Evolutionary conservation across 2,113 vertebrate species (phyloP), one percentile per base, ranked within the genome.

Genomic region (Montifringilla adamsi): DNA sequence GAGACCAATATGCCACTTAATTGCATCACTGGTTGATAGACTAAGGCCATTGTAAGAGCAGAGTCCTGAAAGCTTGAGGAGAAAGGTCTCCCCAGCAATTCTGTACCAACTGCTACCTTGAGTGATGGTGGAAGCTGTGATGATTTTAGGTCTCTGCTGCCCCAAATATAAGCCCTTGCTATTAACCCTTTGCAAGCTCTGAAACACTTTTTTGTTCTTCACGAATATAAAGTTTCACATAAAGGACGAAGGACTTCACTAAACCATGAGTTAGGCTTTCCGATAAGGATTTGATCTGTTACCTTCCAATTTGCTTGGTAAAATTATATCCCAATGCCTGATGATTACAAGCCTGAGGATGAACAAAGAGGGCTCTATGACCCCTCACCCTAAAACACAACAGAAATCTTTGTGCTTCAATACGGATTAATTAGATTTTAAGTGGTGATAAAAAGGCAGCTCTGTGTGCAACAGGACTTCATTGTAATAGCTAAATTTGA

Each of bases 341-440:
- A 97, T 96, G 97, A 97, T 97, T 98, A 96, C 97, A 97, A 98
- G 97, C 93, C 97, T 94, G 87, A 96, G 93, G 98, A 97, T 97
- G 97, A 98, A 98, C 98, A 98, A 98, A 98, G 98, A 98, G 82
- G 91, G 93, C 98, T 98, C 98, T 98, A 96, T 98, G 98, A 98
- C 98, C 98, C 98, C 98, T 98, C 98, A 98, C 98, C 98, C 97
- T 98, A 98, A 98, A 98, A 97, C 66, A 98, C 98, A 98, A 98
- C 97, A 97, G 98, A 98, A 98, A 98, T 98, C 98, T 98, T 98
- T 98, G 98, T 98, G 98, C 97, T 98, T 98, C 98, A 80, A 96
- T 98, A 98, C 98, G 97, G 98, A 98, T 98, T 98, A 98, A 98
- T 98, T 98, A 98, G 98, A 98, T 98, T 98, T 98, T 98, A 98